Percentiles rank a stretch among this genome's conserved stretches.
phyloP scores from a whole-genome alignment of 2,888 invertebrate genomes.

The Diarsia dahlii region DNA sequence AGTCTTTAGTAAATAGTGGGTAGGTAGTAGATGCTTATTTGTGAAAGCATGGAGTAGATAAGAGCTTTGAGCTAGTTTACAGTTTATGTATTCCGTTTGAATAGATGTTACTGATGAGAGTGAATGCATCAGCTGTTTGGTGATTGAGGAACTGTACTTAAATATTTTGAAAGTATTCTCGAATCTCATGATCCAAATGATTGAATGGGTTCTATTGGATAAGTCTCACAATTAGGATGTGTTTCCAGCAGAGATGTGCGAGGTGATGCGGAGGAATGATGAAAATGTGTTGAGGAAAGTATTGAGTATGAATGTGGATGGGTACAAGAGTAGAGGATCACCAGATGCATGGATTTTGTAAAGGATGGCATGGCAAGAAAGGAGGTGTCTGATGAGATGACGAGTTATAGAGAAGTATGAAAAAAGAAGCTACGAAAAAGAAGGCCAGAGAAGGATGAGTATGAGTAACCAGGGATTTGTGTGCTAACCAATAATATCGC shows the following conservation, averaged over 20 bases:
- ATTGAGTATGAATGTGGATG: too few relatives aligned
- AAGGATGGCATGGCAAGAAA: too few relatives aligned
- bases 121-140: neutral
- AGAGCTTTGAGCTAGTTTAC: neutral
- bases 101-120: neutral
- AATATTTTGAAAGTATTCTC: neutral
- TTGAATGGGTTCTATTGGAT: neutral
- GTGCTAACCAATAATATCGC: neutral
- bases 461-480: neutral
- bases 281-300: too few relatives aligned
- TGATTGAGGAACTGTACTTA: neutral
- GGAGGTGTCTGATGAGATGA: too few relatives aligned
- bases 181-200: neutral
- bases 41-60: neutral
- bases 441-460: too few relatives aligned
- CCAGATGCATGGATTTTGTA: too few relatives aligned
- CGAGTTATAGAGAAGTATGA: too few relatives aligned
- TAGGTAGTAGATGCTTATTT: neutral
- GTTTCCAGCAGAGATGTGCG: neutral
- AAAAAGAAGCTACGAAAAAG: too few relatives aligned
- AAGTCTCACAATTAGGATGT: neutral
- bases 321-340: too few relatives aligned
- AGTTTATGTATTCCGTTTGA: neutral
- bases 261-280: neutral
- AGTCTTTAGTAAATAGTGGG: constrained; percentile 29